Evolutionary conservation across 2,797 vertebrate species (phyloP).

Genomic region (Buceros bicornis): DNA sequence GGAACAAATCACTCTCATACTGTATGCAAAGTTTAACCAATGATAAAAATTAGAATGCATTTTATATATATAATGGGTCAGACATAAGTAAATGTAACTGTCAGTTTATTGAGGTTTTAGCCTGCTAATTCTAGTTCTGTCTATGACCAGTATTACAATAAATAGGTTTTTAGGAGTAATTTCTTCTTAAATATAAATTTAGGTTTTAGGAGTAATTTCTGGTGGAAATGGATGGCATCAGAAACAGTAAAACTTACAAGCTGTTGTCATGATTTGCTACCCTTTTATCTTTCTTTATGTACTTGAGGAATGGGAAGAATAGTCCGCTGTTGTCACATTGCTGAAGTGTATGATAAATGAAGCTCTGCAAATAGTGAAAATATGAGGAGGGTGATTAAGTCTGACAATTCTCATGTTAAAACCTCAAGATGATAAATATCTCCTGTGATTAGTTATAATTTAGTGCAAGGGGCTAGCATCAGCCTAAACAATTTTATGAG

Average conservation of each 20-base stretch:
- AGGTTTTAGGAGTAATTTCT: not conserved
- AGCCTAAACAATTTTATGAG: constrained; percentile 85
- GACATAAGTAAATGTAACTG: not conserved
- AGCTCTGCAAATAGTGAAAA: constrained; percentile 79
- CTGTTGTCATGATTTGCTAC: not conserved
- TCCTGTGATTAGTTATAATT: constrained; percentile 88
- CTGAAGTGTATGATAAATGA: constrained; percentile 84
- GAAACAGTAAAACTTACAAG: not conserved
- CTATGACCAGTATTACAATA: not conserved
- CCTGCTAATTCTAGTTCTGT: not conserved
- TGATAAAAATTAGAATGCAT: not conserved
- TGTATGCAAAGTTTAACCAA: not conserved
- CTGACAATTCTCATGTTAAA: constrained; percentile 87
- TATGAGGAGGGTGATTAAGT: constrained; percentile 87
- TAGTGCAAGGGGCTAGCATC: constrained; percentile 83
- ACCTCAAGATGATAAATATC: constrained; percentile 88
- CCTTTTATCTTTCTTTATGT: constrained; percentile 35
- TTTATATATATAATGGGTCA: not conserved
- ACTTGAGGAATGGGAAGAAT: constrained; percentile 40
- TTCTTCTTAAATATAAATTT: not conserved
- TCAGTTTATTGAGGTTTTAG: not conserved
- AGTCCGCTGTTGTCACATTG: constrained; percentile 77
- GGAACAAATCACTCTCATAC: not conserved
- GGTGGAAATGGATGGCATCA: not conserved
- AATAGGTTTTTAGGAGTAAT: not conserved